Base-by-base conservation (phyloP, 2,888 invertebrate species). In the Agrochola macilenta region DNA sequence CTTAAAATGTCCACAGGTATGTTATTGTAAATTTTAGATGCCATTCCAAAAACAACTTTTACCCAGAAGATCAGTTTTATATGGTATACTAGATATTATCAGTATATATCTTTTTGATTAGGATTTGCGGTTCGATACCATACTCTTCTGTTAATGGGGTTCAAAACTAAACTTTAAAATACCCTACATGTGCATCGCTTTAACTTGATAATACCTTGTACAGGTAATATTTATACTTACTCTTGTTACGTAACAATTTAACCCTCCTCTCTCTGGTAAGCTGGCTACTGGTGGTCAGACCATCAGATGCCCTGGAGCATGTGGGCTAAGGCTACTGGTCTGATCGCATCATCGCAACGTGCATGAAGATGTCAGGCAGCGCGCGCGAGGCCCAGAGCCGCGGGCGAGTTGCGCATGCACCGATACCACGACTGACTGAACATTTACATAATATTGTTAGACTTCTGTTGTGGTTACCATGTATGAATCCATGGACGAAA, bases 301-400 rank as follows among this genome's bases (percentile, higher is more conserved):
- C 9, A 23, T 17, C n/a, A 20, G n/a, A n/a, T 70, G 61, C 60
- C 80, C 81, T 49, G 66, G 23, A 66, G 80, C 76, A 23, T 70
- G 54, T 70, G 35, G 39, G 43, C 66, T 60, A 35, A 43, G 26
- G 65, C 80, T 46, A 52, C 26, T 54, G 8, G 26, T n/a, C 35
- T 58, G 81, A 81, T 76, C 26, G 69, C 68, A 69, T 74, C 74
- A 39, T 39, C n/a, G 49, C 63, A 30, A 20, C 69, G 54, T 17
- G 63, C 46, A 76, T 70, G 57, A 57, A 76, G 49, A 26, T 49
- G 54, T 61, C 9, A 43, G 5, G 4, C 4, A 12, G 69, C 64
- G 70, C 43, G 39, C 43, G 69, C 81, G 39, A 58, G 72, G 61
- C 74, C 60, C 35, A 8, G 9, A 5, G 73, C 78, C 69, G 26